Percentiles rank a stretch among this genome's conserved stretches.
Conservation (phyloP, 92 coral and sea anemone species). For the Epizoanthus rinbou region DNA sequence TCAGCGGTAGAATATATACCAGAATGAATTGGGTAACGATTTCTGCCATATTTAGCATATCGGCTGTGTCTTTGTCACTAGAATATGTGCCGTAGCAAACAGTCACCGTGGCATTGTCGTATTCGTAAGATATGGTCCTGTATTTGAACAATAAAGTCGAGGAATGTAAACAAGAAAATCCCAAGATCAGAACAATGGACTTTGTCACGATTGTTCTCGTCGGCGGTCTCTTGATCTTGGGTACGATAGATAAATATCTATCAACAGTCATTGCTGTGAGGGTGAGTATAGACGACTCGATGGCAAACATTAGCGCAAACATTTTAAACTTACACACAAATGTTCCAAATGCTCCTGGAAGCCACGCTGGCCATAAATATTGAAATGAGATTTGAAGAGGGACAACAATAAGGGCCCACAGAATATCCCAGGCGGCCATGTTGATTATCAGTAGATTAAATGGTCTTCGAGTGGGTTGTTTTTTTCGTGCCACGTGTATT, state of each 20-base stretch:
- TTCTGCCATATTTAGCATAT: not conserved
- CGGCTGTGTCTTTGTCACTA: not conserved
- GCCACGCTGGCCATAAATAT: not conserved
- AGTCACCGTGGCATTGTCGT: too few species aligned
- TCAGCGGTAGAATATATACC: not conserved
- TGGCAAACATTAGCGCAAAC: not conserved
- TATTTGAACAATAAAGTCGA: too few species aligned
- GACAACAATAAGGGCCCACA: not conserved
- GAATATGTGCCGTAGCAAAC: too few species aligned
- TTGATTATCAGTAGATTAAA: not conserved
- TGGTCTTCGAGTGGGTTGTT: not conserved
- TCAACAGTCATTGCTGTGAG: conserved; percentile 21
- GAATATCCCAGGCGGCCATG: conserved; percentile 11
- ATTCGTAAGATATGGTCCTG: too few species aligned
- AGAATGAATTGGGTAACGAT: not conserved
- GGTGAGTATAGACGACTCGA: not conserved
- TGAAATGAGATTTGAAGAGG: not conserved
- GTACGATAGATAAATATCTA: conserved; percentile 5
- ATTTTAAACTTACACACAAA: not conserved
- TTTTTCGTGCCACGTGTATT: not conserved
- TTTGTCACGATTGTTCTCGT: not conserved
- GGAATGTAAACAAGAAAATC: too few species aligned
- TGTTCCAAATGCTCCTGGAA: conserved; percentile 10
- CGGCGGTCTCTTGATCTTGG: not conserved
- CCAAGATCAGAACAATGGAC: not conserved